Evolutionary conservation across 2,888 invertebrate species (phyloP).

Genomic region (Meteorus colon): DNA sequence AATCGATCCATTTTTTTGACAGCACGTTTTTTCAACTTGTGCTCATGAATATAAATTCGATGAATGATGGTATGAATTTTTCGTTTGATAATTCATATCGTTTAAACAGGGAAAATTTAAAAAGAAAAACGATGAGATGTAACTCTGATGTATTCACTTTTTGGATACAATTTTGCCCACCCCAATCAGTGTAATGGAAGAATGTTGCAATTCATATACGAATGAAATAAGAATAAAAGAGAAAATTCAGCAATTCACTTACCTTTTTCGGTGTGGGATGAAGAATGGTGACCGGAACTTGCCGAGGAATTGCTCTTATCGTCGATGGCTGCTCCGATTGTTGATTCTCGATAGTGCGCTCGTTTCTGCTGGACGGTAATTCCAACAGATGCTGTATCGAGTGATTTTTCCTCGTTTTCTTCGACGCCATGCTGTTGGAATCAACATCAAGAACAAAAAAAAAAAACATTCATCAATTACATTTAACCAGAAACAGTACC

Average conservation of each 20-base stretch:
- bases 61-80: too few species aligned
- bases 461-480: slow-evolving; percentile 10
- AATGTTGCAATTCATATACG: too few species aligned
- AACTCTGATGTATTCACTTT: too few species aligned
- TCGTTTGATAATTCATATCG: too few species aligned
- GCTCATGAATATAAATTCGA: too few species aligned
- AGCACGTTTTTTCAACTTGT: too few species aligned
- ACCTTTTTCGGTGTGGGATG: slow-evolving; percentile 74
- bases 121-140: too few species aligned
- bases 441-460: slow-evolving; percentile 11
- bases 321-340: slow-evolving; percentile 52
- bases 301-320: slow-evolving; percentile 62
- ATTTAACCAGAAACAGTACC: neutral
- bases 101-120: too few species aligned
- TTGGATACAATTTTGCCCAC: too few species aligned
- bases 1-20: too few species aligned
- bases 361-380: slow-evolving; percentile 72
- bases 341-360: slow-evolving; percentile 62
- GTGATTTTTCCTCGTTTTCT: slow-evolving; percentile 75
- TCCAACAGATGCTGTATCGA: slow-evolving; percentile 76
- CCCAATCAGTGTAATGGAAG: too few species aligned
- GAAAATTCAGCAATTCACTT: slow-evolving; percentile 52
- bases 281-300: slow-evolving; percentile 68
- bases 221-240: neutral
- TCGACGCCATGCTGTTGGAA: slow-evolving; percentile 71